These are phyloP conservation scores for Scolopax bukidnonensis DNA, from an alignment of 2,797 vertebrate genomes.

Conservation along the genomic window DNA sequence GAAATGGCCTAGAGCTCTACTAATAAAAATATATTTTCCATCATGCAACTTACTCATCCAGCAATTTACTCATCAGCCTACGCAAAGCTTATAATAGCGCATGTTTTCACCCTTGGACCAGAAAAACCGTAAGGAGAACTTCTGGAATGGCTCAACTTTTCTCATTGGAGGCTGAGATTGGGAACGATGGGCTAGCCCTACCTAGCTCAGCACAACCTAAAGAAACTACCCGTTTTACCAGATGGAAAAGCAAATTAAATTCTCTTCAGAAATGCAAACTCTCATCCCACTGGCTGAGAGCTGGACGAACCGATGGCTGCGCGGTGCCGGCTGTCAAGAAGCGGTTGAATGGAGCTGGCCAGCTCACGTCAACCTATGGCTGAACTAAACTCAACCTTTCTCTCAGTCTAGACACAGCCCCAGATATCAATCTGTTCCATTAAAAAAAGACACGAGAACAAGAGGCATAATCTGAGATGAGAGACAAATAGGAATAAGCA, in stretches of 20 bases:
- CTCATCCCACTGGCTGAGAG: background rate
- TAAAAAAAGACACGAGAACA: background rate
- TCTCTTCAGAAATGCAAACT: background rate
- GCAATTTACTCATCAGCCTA: constrained; percentile 46
- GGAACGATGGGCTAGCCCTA: background rate
- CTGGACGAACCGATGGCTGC: background rate
- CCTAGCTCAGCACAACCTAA: background rate
- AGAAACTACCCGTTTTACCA: background rate
- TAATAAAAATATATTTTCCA: constrained; percentile 41
- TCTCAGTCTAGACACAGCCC: constrained; percentile 22
- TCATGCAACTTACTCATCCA: constrained; percentile 53
- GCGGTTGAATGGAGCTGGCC: background rate
- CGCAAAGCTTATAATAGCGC: constrained; percentile 28
- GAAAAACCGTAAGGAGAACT: background rate
- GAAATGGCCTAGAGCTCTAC: background rate
- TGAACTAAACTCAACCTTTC: constrained; percentile 11
- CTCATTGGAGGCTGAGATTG: background rate
- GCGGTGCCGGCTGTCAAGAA: background rate
- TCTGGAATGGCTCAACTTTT: background rate
- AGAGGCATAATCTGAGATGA: background rate
- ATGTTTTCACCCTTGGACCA: constrained; percentile 22
- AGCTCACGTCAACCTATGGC: background rate
- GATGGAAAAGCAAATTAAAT: background rate
- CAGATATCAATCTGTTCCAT: constrained; percentile 42
- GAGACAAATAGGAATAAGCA: constrained; percentile 49